Percentiles rank a stretch among this genome's conserved stretches.
Conservation (phyloP, 1,140 invertebrate genomes). For the Charaxes varanes region DNA sequence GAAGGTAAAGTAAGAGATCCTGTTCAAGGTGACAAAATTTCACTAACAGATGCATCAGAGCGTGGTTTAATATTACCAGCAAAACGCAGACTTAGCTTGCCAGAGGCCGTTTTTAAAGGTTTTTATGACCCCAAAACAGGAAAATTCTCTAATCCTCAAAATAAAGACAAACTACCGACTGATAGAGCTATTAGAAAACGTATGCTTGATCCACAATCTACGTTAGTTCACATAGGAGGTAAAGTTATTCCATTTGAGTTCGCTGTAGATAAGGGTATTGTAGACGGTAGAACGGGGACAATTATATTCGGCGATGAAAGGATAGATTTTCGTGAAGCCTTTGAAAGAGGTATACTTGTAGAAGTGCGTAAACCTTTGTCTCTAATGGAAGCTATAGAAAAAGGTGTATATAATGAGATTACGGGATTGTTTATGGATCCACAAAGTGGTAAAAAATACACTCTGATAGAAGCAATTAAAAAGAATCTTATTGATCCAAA, state of each 20-base stretch:
- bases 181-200: slow-evolving; percentile 86
- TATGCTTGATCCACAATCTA: slow-evolving; percentile 87
- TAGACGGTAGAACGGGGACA: slow-evolving; percentile 84
- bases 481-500: slow-evolving; percentile 86
- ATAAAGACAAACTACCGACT: slow-evolving; percentile 83
- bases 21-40: slow-evolving; percentile 81
- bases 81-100: slow-evolving; percentile 87
- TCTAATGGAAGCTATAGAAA: slow-evolving; percentile 88
- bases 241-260: slow-evolving; percentile 86
- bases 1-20: slow-evolving; percentile 87
- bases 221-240: slow-evolving; percentile 83
- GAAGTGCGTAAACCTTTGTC: slow-evolving; percentile 88
- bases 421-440: slow-evolving; percentile 88
- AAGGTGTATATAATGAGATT: slow-evolving; percentile 86
- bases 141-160: slow-evolving; percentile 81
- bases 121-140: slow-evolving; percentile 84
- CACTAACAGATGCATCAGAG: slow-evolving; percentile 86
- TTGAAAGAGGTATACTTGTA: slow-evolving; percentile 87
- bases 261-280: slow-evolving; percentile 85
- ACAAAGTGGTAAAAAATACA: slow-evolving; percentile 82
- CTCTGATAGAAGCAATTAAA: slow-evolving; percentile 83
- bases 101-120: slow-evolving; percentile 91
- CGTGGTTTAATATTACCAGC: slow-evolving; percentile 87
- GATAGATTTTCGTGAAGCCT: slow-evolving; percentile 90
- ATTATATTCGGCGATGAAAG: slow-evolving; percentile 77